These are phyloP conservation scores for Euura saliciscinereae DNA, from an alignment of 1,140 invertebrate species.

Conservation along the genomic window DNA sequence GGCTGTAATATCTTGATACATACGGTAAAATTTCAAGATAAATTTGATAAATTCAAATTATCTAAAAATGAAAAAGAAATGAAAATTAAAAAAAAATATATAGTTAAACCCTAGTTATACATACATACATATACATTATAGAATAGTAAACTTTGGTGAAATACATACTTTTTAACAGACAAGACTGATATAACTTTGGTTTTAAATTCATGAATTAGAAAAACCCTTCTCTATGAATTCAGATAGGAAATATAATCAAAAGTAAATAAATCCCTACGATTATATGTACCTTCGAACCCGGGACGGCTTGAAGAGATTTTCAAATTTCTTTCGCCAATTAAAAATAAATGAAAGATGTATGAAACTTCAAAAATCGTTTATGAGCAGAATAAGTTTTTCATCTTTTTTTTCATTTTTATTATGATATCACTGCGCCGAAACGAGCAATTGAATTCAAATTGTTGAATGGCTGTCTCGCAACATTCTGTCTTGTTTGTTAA, in stretches of 20 bases:
- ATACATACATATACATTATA: not conserved
- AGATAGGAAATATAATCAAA: not conserved
- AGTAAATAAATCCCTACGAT: not conserved
- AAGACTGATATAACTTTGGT: conserved; percentile 35
- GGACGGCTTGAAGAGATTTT: too few species aligned
- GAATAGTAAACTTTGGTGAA: not conserved
- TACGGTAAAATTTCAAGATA: not conserved
- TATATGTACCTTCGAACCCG: too few species aligned
- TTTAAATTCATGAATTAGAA: not conserved
- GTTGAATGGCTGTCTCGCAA: not conserved
- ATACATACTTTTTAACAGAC: conserved; percentile 28
- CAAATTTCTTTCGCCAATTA: too few species aligned
- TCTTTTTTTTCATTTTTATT: too few species aligned
- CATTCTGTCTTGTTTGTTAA: conserved; percentile 25
- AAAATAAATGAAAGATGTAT: too few species aligned
- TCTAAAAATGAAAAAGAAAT: not conserved
- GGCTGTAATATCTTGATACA: conserved; percentile 12
- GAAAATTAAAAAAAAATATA: not conserved
- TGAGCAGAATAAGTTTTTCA: too few species aligned
- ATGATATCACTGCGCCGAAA: too few species aligned
- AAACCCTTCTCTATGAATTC: not conserved
- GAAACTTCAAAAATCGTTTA: too few species aligned
- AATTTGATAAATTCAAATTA: not conserved
- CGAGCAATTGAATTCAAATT: too few species aligned
- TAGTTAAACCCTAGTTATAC: not conserved